Percentiles rank a stretch among this genome's conserved stretches.
Evolutionary conservation across 1,140 invertebrate genomes (phyloP).

Genomic region (Zaprionus nigranus): DNA sequence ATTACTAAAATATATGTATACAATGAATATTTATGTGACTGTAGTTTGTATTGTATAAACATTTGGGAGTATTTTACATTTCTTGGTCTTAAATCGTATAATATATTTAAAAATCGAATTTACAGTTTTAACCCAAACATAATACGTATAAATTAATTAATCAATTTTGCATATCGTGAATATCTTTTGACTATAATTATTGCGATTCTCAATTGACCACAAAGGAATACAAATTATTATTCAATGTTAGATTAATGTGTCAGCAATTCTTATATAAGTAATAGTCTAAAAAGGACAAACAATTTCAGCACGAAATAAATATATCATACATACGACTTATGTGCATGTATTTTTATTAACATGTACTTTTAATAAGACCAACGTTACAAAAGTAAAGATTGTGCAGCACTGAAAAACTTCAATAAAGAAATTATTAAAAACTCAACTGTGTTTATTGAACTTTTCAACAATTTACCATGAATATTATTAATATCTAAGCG

Average conservation of each 20-base stretch:
- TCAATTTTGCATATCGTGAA: constrained; percentile 28
- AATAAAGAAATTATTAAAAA: constrained; percentile 63
- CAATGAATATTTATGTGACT: constrained; percentile 37
- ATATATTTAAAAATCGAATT: constrained; percentile 58
- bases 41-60: constrained; percentile 33
- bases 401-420: constrained; percentile 62
- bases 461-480: too few relatives aligned
- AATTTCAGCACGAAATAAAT: constrained; percentile 34
- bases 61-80: constrained; percentile 47
- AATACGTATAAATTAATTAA: constrained; percentile 28
- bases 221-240: constrained; percentile 23
- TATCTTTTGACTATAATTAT: constrained; percentile 45
- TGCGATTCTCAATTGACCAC: constrained; percentile 16
- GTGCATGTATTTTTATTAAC: constrained; percentile 45
- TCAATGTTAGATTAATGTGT: constrained; percentile 37
- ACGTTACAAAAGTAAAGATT: constrained; percentile 45
- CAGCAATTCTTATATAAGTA: constrained; percentile 20
- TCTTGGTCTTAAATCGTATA: constrained; percentile 27
- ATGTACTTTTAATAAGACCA: constrained; percentile 45
- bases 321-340: constrained; percentile 14
- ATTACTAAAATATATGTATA: constrained; percentile 29
- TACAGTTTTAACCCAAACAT: constrained; percentile 48
- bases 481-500: background rate
- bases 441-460: background rate
- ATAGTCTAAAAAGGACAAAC: constrained; percentile 26